A percentile compares a stretch with the other conserved stretches of the same genome.
These are phyloP conservation scores for Oceanites oceanicus DNA, from an alignment of 2,113 vertebrate species.

Conservation along the genomic window DNA sequence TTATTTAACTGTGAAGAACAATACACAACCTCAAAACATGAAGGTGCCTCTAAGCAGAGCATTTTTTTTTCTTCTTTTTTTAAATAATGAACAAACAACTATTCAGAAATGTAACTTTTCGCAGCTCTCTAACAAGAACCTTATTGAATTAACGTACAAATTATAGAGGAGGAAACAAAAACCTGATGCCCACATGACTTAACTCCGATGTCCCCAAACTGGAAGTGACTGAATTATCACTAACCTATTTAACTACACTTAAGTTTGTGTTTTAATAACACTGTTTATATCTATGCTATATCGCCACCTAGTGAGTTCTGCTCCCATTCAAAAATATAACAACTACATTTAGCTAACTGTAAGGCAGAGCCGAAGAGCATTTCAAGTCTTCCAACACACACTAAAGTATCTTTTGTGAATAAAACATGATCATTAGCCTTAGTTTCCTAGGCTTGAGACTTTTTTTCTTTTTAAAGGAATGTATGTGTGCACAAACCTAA, in stretches of 20 bases:
- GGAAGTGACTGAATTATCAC: not conserved
- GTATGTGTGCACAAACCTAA: not conserved
- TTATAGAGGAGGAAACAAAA: not conserved
- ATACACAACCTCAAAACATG: not conserved
- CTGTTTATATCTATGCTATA: not conserved
- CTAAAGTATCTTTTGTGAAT: not conserved
- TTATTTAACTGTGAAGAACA: not conserved
- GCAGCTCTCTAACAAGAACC: not conserved
- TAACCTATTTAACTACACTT: not conserved
- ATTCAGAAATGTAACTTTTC: not conserved
- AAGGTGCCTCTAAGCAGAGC: not conserved
- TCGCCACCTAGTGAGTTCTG: conserved; percentile 57
- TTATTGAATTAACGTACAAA: not conserved
- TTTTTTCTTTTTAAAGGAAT: not conserved
- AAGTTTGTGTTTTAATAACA: not conserved
- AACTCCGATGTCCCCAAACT: not conserved
- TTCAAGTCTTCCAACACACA: not conserved
- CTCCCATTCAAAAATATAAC: not conserved
- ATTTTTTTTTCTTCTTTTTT: not conserved
- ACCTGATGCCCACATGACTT: not conserved
- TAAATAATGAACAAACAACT: not conserved
- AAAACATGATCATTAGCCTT: not conserved
- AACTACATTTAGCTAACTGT: not conserved
- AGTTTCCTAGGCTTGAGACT: not conserved
- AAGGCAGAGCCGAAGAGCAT: not conserved